Base-by-base conservation (phyloP, 1,140 invertebrate genomes). In the Agraylea sexmaculata region DNA sequence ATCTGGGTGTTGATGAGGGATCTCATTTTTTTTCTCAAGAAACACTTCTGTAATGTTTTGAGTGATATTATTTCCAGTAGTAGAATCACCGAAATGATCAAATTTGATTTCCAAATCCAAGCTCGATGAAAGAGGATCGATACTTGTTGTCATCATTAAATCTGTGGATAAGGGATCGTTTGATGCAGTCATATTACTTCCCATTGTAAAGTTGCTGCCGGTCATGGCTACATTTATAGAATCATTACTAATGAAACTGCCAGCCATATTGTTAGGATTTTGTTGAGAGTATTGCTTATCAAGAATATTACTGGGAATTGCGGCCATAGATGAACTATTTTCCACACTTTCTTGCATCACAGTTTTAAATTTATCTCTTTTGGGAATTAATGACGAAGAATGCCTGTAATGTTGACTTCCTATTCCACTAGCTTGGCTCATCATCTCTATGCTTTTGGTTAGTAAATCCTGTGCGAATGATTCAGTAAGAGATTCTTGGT, bases 51-150 rank as follows among this genome's bases (percentile, higher is more conserved):
- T n/a, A n/a, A n/a, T n/a, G n/a, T n/a, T n/a, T n/a, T n/a, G n/a
- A n/a, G n/a, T n/a, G n/a, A n/a, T n/a, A n/a, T n/a, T n/a, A n/a
- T n/a, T n/a, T n/a, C 62, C 62, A 0, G 54, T 57, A 2, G 57
- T 58, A 0, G 60, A 60, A 45, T 68, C 65, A 2, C 62, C 65
- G 28, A 66, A 68, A 52, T 68, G 64, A 49, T 68, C 65, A 42
- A 68, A 66, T 43, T 65, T 68, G 60, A 68, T 68, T 30, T 68
- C 65, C 27, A 68, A 50, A 54, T 68, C 65, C 31, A 64, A 55
- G 19, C 64, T 66, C 4, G 65, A 68, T 0, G 64, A 60, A 22
- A 66, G 21, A 0, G 65, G 46, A 25, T 63, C 64, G 0, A 57
- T 60, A 35, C 62, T 66, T 27, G 59, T 65, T 0, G 63, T 56